Evolutionary conservation across 2,888 invertebrate genomes (phyloP).

Genomic region (Deilephila porcellus): DNA sequence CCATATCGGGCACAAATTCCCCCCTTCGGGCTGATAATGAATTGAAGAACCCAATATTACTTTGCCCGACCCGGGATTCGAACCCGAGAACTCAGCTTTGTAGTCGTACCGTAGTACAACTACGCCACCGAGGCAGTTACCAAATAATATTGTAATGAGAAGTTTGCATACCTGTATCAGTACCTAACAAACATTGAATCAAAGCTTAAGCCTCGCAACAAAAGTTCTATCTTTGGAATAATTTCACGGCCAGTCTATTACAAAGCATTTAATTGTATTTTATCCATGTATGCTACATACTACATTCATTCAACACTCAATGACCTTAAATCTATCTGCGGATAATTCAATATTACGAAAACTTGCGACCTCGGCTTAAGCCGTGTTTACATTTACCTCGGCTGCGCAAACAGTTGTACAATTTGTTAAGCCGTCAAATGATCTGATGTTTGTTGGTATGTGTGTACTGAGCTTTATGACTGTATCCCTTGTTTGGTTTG

Average conservation of each 20-base stretch:
- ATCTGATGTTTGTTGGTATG: slow-evolving; percentile 20
- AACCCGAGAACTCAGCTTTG: too few species aligned
- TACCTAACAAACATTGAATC: too few species aligned
- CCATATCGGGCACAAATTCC: too few species aligned
- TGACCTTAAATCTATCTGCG: slow-evolving; percentile 26
- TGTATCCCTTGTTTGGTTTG: not conserved
- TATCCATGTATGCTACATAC: not conserved
- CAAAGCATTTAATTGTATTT: not conserved
- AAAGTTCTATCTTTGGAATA: not conserved
- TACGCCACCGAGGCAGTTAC: too few species aligned
- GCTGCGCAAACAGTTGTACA: slow-evolving; percentile 41
- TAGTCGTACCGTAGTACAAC: too few species aligned
- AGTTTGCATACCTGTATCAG: too few species aligned
- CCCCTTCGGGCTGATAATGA: too few species aligned
- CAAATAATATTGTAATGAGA: too few species aligned
- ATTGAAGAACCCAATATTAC: too few species aligned
- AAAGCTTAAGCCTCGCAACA: too few species aligned
- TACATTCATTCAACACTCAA: slow-evolving; percentile 19
- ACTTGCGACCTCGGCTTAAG: slow-evolving; percentile 37
- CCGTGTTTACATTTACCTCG: slow-evolving; percentile 40
- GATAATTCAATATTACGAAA: slow-evolving; percentile 42
- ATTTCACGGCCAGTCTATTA: not conserved
- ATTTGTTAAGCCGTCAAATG: slow-evolving; percentile 28
- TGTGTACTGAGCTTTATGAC: slow-evolving; percentile 22
- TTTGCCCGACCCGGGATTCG: too few species aligned